phyloP scores from a whole-genome alignment of 53 echinoderm and acorn worm genomes.

The Holothuria leucospilota region DNA sequence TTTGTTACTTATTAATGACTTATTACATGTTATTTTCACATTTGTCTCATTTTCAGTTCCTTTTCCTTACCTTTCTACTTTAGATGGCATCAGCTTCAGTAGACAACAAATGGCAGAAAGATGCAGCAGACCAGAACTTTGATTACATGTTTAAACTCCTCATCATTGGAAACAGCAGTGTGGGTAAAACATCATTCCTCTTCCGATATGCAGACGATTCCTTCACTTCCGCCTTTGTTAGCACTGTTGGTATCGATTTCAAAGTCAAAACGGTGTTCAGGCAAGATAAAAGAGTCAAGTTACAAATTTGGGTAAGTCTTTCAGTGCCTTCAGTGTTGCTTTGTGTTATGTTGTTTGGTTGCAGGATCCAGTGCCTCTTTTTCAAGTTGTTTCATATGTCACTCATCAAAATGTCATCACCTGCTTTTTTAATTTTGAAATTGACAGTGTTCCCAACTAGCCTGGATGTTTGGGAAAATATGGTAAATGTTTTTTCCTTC shows the following conservation, averaged over 20 bases:
- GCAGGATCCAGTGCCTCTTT: too few relatives aligned
- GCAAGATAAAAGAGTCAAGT: slow-evolving; percentile 97
- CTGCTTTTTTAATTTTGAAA: too few relatives aligned
- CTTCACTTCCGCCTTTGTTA: slow-evolving; percentile 99
- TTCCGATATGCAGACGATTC: slow-evolving; percentile 99
- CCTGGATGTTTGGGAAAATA: too few relatives aligned
- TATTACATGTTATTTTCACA: not conserved
- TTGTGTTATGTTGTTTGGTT: too few relatives aligned
- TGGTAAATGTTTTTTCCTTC: too few relatives aligned
- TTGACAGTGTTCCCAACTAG: too few relatives aligned
- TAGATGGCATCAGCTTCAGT: slow-evolving; percentile 99
- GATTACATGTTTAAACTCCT: slow-evolving; percentile 99
- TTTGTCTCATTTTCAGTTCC: not conserved
- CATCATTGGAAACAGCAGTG: slow-evolving; percentile 99
- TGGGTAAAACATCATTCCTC: slow-evolving; percentile 99
- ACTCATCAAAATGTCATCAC: too few relatives aligned
- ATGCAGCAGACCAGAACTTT: slow-evolving; percentile 99
- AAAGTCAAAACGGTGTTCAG: slow-evolving; percentile 99
- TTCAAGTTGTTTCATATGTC: too few relatives aligned
- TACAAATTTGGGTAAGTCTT: slow-evolving; percentile 97
- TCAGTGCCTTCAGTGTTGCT: too few relatives aligned
- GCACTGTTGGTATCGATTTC: slow-evolving; percentile 99
- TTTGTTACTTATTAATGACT: too few relatives aligned
- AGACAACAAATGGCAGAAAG: slow-evolving; percentile 99
- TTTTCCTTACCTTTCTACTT: slow-evolving; percentile 20